Evolutionary conservation across 2,113 vertebrate species (phyloP), one percentile per base, ranked within the genome.

Genomic region (Coregonus clupeaformis): DNA sequence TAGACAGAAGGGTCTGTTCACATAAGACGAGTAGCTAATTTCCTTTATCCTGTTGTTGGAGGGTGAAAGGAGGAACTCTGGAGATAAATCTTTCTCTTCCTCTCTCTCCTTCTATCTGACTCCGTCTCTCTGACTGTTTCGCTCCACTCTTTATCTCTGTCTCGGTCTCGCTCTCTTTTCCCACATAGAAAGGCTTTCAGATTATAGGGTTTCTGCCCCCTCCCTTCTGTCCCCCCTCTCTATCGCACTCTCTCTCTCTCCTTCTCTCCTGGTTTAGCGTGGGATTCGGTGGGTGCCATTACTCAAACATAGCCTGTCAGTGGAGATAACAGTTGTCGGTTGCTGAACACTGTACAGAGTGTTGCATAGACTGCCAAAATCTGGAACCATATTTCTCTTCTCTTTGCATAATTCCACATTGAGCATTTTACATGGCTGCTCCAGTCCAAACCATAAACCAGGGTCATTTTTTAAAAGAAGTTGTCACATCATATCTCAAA

Each of bases 231-330:
- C 1, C 36, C 12, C 12, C 30, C 42, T 45, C 67, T 60, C n/a
- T 57, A 36, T 68, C 57, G 4, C 29, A 16, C 30, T 1, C 7
- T 1, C 69, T 59, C 57, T 42, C 57, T 66, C 62, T 64, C 29
- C 49, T 29, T 68, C 59, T 55, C 12, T 70, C 64, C 75, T 82
- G 77, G 80, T 80, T 79, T 73, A 75, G 49, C 66, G 75, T 78
- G 72, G 79, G 77, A 82, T 80, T 83, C 74, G 77, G 77, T 62
- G 69, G 13, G 78, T 77, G 79, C 74, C 85, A 83, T 88, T 83
- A 78, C 77, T 86, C 85, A 85, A 87, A 85, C 81, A 85, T 78
- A 85, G 80, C 75, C 83, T 85, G 84, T 88, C 80, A 77, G 73
- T 74, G 72, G 78, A 84, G 80, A 87, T 86, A 78, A 80, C 85